phyloP scores from a whole-genome alignment of 1,140 invertebrate species.

The Philotrypesis tridentata region DNA sequence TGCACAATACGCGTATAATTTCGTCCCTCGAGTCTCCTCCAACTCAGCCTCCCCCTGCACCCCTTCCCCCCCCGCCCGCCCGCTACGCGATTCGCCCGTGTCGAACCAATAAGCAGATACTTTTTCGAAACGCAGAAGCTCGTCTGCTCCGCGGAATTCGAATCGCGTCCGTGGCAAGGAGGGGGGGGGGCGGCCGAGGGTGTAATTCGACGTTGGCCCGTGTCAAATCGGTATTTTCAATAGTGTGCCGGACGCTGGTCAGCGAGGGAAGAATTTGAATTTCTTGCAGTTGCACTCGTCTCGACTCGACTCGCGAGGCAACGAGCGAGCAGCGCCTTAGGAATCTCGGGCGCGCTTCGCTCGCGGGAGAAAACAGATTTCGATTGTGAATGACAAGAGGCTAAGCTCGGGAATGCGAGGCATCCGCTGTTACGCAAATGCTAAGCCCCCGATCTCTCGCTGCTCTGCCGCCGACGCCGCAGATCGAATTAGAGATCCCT shows the following conservation, averaged over 20 bases:
- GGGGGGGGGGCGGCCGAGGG: too few species aligned
- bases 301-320: too few species aligned
- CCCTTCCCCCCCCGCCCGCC: too few species aligned
- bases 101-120: too few species aligned
- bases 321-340: slow-evolving; percentile 65
- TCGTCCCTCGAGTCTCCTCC: neutral
- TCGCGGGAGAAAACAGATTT: slow-evolving; percentile 69
- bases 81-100: neutral
- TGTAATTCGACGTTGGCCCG: neutral
- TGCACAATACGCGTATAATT: slow-evolving; percentile 35
- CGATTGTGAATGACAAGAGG: slow-evolving; percentile 68
- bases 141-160: too few species aligned
- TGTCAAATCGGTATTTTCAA: slow-evolving; percentile 73
- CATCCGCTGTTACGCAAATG: slow-evolving; percentile 68
- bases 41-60: too few species aligned
- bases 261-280: slow-evolving; percentile 71
- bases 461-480: slow-evolving; percentile 54
- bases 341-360: slow-evolving; percentile 68
- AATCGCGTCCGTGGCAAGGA: too few species aligned
- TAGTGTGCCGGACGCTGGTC: slow-evolving; percentile 60
- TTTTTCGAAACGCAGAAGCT: too few species aligned
- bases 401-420: slow-evolving; percentile 61
- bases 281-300: slow-evolving; percentile 54
- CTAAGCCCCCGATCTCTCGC: slow-evolving; percentile 54
- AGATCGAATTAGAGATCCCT: slow-evolving; percentile 62